Evolutionary conservation across 2,888 invertebrate genomes (phyloP).

Genomic region (Machimus atricapillus): DNA sequence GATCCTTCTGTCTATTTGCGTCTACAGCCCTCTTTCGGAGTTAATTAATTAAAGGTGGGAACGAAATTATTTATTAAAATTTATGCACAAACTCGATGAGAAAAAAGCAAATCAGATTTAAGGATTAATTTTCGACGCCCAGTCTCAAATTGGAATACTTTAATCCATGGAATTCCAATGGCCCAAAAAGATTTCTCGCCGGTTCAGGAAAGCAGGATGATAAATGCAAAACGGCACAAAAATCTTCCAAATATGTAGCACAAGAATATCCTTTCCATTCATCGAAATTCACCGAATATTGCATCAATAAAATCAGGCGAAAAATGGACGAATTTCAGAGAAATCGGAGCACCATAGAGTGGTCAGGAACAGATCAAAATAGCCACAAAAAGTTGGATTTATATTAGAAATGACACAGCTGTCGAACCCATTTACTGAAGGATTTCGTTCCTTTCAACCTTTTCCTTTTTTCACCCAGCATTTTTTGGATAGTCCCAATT

Average conservation of each 20-base stretch:
- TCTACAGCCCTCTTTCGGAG: not conserved
- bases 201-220: not conserved
- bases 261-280: not conserved
- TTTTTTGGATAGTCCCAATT: conserved; percentile 17
- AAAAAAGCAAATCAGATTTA: not conserved
- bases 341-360: not conserved
- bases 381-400: conserved; percentile 27
- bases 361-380: conserved; percentile 10
- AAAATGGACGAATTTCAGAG: not conserved
- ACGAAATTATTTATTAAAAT: not conserved
- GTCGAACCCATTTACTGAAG: conserved; percentile 19
- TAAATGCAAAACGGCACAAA: not conserved
- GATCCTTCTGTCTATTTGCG: not conserved
- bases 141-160: not conserved
- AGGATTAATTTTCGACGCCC: not conserved
- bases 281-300: not conserved
- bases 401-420: conserved; percentile 29
- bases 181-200: not conserved
- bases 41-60: not conserved
- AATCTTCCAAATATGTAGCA: not conserved
- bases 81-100: not conserved
- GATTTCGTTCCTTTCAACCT: not conserved
- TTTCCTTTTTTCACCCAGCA: not conserved
- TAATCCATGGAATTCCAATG: not conserved
- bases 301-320: not conserved